Percentiles rank a stretch among this genome's conserved stretches.
These are phyloP conservation scores for Prosopocoilus inquinatus DNA, from an alignment of 2,888 invertebrate genomes.

Conservation along the genomic window DNA sequence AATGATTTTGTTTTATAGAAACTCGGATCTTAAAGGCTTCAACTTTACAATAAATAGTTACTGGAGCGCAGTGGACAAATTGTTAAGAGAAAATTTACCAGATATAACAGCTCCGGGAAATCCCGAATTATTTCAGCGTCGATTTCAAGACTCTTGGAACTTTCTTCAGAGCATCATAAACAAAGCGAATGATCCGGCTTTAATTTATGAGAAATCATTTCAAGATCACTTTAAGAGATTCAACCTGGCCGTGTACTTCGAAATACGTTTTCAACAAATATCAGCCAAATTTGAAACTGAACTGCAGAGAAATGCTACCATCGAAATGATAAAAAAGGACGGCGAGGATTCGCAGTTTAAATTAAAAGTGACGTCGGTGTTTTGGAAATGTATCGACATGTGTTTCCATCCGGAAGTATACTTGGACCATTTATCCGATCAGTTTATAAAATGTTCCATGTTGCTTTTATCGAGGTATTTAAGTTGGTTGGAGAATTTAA, in stretches of 20 bases:
- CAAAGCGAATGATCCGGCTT: conserved; percentile 60
- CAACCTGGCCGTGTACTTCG: conserved; percentile 96
- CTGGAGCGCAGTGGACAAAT: conserved; percentile 82
- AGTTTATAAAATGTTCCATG: conserved; percentile 86
- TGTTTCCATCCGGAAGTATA: conserved; percentile 83
- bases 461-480: conserved; percentile 79
- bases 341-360: conserved; percentile 43
- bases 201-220: conserved; percentile 70
- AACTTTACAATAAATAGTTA: conserved; percentile 82
- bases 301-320: conserved; percentile 40
- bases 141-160: conserved; percentile 74
- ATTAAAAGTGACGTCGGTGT: conserved; percentile 52
- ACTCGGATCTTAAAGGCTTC: conserved; percentile 58
- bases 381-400: conserved; percentile 49
- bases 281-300: conserved; percentile 64
- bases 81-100: conserved; percentile 75
- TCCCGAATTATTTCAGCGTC: conserved; percentile 81
- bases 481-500: conserved; percentile 60
- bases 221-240: conserved; percentile 76
- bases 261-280: conserved; percentile 92
- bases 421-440: conserved; percentile 73
- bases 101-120: conserved; percentile 91
- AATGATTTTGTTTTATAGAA: conserved; percentile 45
- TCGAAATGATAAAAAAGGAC: not conserved
- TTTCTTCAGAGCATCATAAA: conserved; percentile 72